Conservation (phyloP, 2,113 vertebrate genomes). For the Pelvicachromis taeniatus region DNA sequence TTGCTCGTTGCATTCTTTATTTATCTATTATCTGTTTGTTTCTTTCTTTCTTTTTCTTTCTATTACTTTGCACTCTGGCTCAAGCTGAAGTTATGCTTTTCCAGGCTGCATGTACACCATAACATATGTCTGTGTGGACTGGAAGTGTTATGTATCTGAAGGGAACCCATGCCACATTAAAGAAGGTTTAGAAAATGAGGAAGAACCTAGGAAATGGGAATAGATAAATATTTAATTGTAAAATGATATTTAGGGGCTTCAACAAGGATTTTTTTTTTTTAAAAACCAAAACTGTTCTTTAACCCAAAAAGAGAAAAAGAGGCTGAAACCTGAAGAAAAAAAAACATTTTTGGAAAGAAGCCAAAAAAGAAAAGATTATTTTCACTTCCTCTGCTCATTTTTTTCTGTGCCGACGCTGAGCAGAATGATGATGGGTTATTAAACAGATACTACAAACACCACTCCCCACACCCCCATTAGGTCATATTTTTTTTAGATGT, state of each 20-base stretch:
- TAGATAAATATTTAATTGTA: neutral
- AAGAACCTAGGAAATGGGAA: neutral
- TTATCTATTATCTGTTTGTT: neutral
- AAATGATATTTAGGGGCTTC: neutral
- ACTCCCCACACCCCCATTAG: neutral
- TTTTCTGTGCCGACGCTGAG: neutral
- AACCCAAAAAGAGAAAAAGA: neutral
- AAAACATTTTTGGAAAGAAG: neutral
- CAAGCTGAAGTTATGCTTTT: neutral
- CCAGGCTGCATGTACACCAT: neutral
- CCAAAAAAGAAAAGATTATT: neutral
- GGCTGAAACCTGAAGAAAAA: neutral
- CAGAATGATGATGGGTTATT: neutral
- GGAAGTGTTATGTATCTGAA: neutral
- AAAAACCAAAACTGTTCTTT: neutral
- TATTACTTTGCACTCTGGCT: neutral
- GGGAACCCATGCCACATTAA: neutral
- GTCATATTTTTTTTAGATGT: neutral
- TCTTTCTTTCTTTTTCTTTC: neutral
- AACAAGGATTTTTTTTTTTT: neutral
- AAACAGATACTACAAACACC: neutral
- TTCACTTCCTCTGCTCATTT: neutral
- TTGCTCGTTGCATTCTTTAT: neutral
- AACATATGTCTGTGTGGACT: neutral
- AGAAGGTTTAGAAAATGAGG: neutral